Conservation (phyloP, 2,113 vertebrate species). For the Leptocoma aspasia region DNA sequence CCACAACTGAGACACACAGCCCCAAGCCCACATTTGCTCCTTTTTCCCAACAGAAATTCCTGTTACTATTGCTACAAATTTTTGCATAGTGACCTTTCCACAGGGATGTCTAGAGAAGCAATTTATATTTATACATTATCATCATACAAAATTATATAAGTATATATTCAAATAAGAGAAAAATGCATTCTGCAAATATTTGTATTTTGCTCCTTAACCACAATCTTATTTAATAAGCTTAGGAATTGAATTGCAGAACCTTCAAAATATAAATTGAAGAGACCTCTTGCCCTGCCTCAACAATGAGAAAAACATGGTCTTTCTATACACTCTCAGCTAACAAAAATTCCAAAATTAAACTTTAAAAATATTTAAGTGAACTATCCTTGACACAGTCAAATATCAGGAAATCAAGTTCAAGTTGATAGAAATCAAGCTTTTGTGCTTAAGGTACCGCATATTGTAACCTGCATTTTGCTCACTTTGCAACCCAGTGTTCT, state of each 20-base stretch:
- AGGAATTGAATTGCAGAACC: not conserved
- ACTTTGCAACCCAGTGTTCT: not conserved
- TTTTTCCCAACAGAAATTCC: not conserved
- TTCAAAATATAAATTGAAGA: constrained; percentile 1
- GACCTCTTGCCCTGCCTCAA: not conserved
- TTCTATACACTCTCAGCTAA: not conserved
- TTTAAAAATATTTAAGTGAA: not conserved
- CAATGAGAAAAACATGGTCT: not conserved
- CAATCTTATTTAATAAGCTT: constrained; percentile 1
- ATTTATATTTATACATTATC: not conserved
- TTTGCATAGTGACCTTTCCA: not conserved
- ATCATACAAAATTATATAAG: not conserved
- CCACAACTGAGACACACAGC: not conserved
- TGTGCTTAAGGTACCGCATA: not conserved
- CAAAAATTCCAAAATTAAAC: not conserved
- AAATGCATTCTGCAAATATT: constrained; percentile 1
- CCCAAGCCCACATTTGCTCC: not conserved
- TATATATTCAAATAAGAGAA: not conserved
- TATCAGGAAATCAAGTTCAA: not conserved
- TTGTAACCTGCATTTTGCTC: not conserved
- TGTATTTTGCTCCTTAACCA: not conserved
- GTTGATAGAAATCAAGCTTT: not conserved
- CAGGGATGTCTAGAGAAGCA: not conserved
- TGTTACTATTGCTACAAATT: not conserved
- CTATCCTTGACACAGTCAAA: not conserved